A percentile compares a stretch with the other conserved stretches of the same genome.
phyloP scores from a whole-genome alignment of 2,888 invertebrate genomes.

The Drosophila antonietae region DNA sequence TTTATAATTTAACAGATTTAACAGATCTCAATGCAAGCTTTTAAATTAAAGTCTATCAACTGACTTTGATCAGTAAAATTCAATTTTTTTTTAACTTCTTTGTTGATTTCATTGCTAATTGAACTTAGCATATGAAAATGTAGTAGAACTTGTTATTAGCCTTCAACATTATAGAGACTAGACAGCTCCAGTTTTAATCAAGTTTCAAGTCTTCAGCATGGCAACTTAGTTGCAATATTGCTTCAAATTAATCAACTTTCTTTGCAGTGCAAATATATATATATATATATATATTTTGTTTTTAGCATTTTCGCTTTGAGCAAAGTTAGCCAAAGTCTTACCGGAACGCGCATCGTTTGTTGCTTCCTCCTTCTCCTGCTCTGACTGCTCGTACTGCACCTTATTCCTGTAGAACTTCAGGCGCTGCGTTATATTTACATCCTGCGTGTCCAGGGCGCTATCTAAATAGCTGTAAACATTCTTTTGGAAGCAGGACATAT shows the following conservation, averaged over 20 bases:
- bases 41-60: neutral
- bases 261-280: neutral
- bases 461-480: slow-evolving; percentile 91
- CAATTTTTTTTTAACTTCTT: too few species aligned
- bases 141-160: neutral
- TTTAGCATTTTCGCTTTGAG: neutral
- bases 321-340: slow-evolving; percentile 35
- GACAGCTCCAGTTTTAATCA: neutral
- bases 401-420: slow-evolving; percentile 88
- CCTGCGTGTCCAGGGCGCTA: slow-evolving; percentile 87
- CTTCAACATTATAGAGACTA: neutral
- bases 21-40: too few species aligned
- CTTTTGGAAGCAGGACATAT: slow-evolving; percentile 91
- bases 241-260: neutral
- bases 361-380: slow-evolving; percentile 57
- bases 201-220: neutral
- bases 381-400: slow-evolving; percentile 86
- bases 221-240: neutral
- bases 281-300: neutral
- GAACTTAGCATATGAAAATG: neutral
- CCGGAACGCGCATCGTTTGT: slow-evolving; percentile 54
- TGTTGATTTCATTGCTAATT: neutral
- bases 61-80: too few species aligned
- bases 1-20: neutral
- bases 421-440: slow-evolving; percentile 88